Percentiles rank a stretch among this genome's conserved stretches.
These are phyloP conservation scores for Poeciliopsis occidentalis DNA, from an alignment of 2,113 vertebrate species.

Conservation along the genomic window DNA sequence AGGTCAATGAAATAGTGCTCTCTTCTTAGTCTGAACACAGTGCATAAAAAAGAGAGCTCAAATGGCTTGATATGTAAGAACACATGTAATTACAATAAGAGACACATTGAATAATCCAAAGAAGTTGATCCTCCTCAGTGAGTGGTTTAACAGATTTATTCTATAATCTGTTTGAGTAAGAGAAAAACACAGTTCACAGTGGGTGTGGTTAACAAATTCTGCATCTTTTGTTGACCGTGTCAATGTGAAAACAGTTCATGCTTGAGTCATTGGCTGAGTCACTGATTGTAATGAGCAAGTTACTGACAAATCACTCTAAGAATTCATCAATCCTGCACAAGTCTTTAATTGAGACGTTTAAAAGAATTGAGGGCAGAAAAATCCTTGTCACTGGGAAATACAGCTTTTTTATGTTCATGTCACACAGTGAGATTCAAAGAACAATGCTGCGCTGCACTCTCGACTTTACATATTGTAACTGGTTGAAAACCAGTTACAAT, in stretches of 20 bases:
- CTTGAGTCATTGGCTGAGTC: not conserved
- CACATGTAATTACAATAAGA: not conserved
- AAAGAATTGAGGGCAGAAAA: conserved; percentile 7
- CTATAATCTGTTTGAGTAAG: not conserved
- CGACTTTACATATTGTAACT: no score
- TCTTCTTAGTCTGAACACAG: no score
- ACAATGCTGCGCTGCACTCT: not conserved
- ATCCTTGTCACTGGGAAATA: not conserved
- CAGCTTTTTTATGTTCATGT: not conserved
- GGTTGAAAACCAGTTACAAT: not conserved
- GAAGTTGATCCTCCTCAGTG: not conserved
- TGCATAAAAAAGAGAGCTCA: not conserved
- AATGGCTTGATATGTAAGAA: not conserved
- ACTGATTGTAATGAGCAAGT: not conserved
- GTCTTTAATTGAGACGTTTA: conserved; percentile 11
- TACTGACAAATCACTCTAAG: not conserved
- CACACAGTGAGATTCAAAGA: not conserved
- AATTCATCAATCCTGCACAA: conserved; percentile 3
- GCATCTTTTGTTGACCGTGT: not conserved
- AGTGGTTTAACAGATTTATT: not conserved
- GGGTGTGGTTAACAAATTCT: not conserved
- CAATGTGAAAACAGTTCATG: not conserved
- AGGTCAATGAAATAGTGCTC: no score
- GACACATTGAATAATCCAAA: not conserved
- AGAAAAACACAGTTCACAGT: not conserved